A percentile compares a stretch with the other conserved stretches of the same genome.
Evolutionary conservation across 2,888 invertebrate genomes (phyloP).

Genomic region (Apodemia hepburni): DNA sequence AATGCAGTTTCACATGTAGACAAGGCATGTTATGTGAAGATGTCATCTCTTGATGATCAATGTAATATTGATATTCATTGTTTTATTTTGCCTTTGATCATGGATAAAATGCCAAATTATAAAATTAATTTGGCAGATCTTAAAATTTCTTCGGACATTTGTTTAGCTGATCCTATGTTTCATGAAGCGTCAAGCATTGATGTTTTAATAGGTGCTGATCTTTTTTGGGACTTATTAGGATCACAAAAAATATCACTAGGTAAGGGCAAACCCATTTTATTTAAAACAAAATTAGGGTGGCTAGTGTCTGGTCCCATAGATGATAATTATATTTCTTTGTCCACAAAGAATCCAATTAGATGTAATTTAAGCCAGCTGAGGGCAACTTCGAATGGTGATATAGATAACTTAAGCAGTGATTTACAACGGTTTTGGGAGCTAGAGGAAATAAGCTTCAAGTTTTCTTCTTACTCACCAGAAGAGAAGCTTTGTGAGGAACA

Average conservation of each 20-base stretch:
- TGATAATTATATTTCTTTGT: neutral
- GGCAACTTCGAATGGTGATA: no score
- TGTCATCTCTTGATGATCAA: conserved; percentile 17
- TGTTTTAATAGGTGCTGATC: conserved; percentile 32
- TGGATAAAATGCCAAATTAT: conserved; percentile 24
- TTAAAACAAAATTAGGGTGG: conserved; percentile 31
- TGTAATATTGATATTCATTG: conserved; percentile 26
- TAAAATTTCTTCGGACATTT: conserved; percentile 30
- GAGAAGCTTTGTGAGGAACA: conserved; percentile 30
- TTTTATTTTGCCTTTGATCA: conserved; percentile 33
- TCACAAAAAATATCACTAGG: conserved; percentile 27
- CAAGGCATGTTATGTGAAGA: neutral
- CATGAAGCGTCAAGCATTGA: conserved; percentile 31
- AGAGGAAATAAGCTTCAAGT: conserved; percentile 18
- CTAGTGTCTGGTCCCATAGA: conserved; percentile 29
- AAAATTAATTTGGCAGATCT: conserved; percentile 25
- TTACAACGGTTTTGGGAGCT: conserved; percentile 22
- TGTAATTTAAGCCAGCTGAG: neutral
- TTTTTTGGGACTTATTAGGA: conserved; percentile 32
- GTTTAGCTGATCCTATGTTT: conserved; percentile 34
- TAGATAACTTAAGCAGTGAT: conserved; percentile 1
- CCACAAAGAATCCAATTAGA: neutral
- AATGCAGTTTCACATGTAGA: neutral
- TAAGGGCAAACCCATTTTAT: conserved; percentile 26
- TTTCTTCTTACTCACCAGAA: conserved; percentile 25